These are phyloP conservation scores for Drosophila barbarae DNA, from an alignment of 2,888 invertebrate species.

Conservation along the genomic window DNA sequence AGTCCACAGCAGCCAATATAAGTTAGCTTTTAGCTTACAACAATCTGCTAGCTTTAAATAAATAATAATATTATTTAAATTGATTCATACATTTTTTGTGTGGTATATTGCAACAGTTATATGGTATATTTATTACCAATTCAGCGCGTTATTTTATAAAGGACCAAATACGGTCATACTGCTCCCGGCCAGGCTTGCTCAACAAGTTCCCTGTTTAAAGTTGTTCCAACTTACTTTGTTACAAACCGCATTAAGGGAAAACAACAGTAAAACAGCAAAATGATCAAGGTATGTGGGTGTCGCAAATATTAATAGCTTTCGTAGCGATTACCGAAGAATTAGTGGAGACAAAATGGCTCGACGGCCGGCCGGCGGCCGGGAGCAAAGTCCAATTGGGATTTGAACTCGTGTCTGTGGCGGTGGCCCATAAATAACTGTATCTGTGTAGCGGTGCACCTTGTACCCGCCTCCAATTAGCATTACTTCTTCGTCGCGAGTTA, in stretches of 20 bases:
- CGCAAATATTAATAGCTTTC: neutral
- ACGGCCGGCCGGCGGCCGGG: constrained; percentile 27
- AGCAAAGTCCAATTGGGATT: constrained; percentile 62
- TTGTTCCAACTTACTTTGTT: neutral
- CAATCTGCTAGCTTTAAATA: too few species aligned
- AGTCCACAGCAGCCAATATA: too few species aligned
- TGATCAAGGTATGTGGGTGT: constrained; percentile 27
- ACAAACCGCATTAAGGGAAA: constrained; percentile 5
- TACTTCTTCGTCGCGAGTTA: constrained; percentile 14
- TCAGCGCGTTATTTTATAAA: neutral
- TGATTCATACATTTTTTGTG: too few species aligned
- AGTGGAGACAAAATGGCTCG: neutral
- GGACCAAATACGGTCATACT: neutral
- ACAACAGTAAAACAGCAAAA: constrained; percentile 11
- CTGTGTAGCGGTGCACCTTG: constrained; percentile 52
- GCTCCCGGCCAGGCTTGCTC: constrained; percentile 4
- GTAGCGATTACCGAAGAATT: constrained; percentile 9
- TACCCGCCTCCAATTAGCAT: constrained; percentile 41
- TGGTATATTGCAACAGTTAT: too few species aligned
- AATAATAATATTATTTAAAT: too few species aligned
- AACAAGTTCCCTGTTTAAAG: constrained; percentile 15
- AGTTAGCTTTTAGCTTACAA: too few species aligned
- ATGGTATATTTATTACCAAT: too few species aligned
- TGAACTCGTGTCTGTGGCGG: constrained; percentile 30
- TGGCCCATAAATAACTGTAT: constrained; percentile 58